Evolutionary conservation across 2,888 invertebrate species (phyloP).

Genomic region (Chrysopilus asiliformis): DNA sequence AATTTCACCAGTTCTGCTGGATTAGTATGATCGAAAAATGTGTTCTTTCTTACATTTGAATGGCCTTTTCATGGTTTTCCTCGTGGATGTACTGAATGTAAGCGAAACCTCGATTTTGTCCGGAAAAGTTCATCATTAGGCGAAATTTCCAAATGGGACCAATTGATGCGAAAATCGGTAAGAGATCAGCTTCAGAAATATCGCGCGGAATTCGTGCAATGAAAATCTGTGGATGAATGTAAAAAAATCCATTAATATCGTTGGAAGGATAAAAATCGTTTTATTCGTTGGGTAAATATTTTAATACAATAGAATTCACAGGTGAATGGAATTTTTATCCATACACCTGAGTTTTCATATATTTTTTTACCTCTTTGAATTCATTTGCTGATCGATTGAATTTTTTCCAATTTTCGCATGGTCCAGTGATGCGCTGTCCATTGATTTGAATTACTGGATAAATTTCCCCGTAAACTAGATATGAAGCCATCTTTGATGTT

Average conservation of each 20-base stretch:
- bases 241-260: no score
- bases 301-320: no score
- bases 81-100: constrained; percentile 9
- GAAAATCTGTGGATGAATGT: constrained; percentile 5
- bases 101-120: constrained; percentile 11
- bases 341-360: no score
- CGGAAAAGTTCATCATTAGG: constrained; percentile 13
- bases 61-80: constrained; percentile 1
- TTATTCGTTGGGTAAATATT: no score
- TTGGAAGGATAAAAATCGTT: no score
- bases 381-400: constrained; percentile 1
- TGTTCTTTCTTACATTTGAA: constrained; percentile 6
- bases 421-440: constrained; percentile 9
- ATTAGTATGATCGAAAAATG: background rate
- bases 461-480: constrained; percentile 1
- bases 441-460: constrained; percentile 9
- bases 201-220: constrained; percentile 5
- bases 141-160: constrained; percentile 10
- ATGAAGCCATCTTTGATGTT: background rate
- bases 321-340: no score
- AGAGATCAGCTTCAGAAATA: constrained; percentile 5
- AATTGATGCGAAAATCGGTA: constrained; percentile 7
- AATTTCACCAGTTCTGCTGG: background rate
- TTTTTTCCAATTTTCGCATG: constrained; percentile 5
- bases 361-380: constrained; percentile 1